Percentiles rank a stretch among this genome's conserved stretches.
Conservation (phyloP, 2,888 invertebrate genomes). For the Chrysolina haemoptera region DNA sequence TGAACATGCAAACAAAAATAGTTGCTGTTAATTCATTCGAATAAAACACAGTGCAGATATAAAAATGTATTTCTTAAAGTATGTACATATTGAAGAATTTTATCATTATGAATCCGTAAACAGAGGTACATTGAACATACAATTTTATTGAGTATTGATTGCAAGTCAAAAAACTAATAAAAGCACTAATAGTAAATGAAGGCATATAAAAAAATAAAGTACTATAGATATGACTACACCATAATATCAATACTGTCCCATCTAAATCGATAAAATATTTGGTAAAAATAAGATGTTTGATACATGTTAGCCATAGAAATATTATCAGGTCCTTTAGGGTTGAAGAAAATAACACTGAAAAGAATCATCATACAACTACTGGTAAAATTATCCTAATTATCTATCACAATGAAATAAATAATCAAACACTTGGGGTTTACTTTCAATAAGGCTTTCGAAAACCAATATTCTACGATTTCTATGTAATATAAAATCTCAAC, state of each 20-base stretch:
- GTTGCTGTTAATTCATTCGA: not conserved
- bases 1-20: too few species aligned
- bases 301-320: not conserved
- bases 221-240: not conserved
- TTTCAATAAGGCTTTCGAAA: not conserved
- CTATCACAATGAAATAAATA: not conserved
- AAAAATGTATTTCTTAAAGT: constrained; percentile 5
- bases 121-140: not conserved
- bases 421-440: not conserved
- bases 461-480: not conserved
- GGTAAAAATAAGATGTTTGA: not conserved
- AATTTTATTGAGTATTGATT: constrained; percentile 11
- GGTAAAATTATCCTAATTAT: not conserved
- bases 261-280: not conserved
- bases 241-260: not conserved
- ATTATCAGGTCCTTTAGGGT: not conserved
- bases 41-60: not conserved
- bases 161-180: not conserved
- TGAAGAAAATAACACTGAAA: not conserved
- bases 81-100: constrained; percentile 2
- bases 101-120: not conserved
- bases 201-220: not conserved
- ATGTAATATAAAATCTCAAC: not conserved
- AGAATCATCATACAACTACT: not conserved
- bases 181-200: not conserved